Percentiles rank a stretch among this genome's conserved stretches.
Evolutionary conservation across 2,797 vertebrate species (phyloP).

Genomic region (Channa striata): DNA sequence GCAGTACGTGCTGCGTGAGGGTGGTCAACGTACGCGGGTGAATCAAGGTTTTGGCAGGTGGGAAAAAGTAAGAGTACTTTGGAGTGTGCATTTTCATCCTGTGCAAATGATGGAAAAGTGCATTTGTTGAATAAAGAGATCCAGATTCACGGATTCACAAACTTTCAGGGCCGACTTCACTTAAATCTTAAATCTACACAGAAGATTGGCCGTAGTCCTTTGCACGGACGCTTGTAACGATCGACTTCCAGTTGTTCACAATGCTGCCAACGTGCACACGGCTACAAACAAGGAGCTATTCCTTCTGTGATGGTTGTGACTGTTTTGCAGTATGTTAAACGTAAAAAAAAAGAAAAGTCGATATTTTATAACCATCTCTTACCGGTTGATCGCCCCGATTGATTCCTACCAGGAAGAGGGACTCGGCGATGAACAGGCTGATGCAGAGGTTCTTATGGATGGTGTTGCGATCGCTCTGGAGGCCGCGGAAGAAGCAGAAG

Average conservation of each 20-base stretch:
- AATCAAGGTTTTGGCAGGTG: constrained; percentile 29
- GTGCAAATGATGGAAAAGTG: constrained; percentile 10
- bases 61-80: constrained; percentile 17
- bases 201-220: not conserved
- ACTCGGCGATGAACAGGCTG: constrained; percentile 96
- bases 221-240: not conserved
- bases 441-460: constrained; percentile 99
- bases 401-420: constrained; percentile 97
- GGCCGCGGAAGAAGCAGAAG: constrained; percentile 98
- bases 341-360: too few species aligned
- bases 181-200: constrained; percentile 3
- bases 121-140: constrained; percentile 45
- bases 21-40: constrained; percentile 9
- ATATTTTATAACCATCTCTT: constrained; percentile 79
- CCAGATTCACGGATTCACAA: constrained; percentile 15
- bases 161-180: constrained; percentile 30
- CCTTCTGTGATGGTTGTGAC: not conserved
- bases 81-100: constrained; percentile 31
- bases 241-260: not conserved
- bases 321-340: too few species aligned
- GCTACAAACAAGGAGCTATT: not conserved
- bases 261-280: not conserved
- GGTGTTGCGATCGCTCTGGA: constrained; percentile 98
- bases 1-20: not conserved
- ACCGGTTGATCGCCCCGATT: constrained; percentile 96